Evolutionary conservation across 2,113 vertebrate species (phyloP), one percentile per base, ranked within the genome.

Genomic region (Leuciscus idus): DNA sequence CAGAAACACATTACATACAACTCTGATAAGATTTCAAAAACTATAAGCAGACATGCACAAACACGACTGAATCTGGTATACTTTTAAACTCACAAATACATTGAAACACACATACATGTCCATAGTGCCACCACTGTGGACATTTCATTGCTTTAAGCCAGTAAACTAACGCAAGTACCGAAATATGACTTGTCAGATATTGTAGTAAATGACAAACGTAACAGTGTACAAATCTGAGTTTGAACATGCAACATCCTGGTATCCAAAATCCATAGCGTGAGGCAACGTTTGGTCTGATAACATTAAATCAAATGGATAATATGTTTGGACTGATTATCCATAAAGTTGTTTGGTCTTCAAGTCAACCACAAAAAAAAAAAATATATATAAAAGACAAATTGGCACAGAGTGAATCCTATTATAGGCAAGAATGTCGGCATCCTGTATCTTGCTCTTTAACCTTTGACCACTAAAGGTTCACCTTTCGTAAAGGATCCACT

Each of bases 261-360:
- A 19, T 81, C 61, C 36, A 64, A 43, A 81, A 21, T 68, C 61
- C 33, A 30, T 85, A 82, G n/a, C 15, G 57, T 84, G 90, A 68
- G 87, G 86, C 81, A 90, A 86, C 62, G 84, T 92, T 93, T 93
- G 90, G 92, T 94, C 91, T 93, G 73, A 59, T 61, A 55, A 72
- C 15, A 73, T 21, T 86, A 74, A 64, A 86, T 73, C 26, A 17
- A 81, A 76, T 76, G 66, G 57, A 77, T 55, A 52, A 43, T 43
- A 84, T 21, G 19, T n/a, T 70, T 77, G 30, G 87, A 80, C 11
- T 48, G 46, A 70, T 81, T 81, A 74, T 86, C 48, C 62, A 74
- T 15, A 50, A 73, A 50, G 80, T 85, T 11, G 52, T 86, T 85
- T 81, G 21, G 3, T 87, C 70, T 90, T 90, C 52, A 85, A 86